Evolutionary conservation across 1,140 invertebrate species (phyloP).

Genomic region (Octopus sinensis): DNA sequence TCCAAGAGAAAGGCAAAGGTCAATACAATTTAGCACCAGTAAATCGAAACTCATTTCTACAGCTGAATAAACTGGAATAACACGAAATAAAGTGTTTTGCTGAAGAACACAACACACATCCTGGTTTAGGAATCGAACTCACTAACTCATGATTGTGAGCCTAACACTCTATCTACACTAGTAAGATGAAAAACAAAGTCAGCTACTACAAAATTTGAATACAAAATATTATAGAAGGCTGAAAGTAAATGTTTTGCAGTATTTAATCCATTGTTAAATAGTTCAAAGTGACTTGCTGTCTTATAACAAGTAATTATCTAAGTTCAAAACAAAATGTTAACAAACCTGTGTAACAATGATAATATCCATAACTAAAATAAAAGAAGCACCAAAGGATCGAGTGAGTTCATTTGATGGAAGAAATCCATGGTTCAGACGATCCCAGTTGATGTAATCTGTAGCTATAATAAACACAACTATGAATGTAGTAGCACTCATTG

Average conservation of each 20-base stretch:
- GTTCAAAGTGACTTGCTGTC: background rate
- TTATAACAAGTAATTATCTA: background rate
- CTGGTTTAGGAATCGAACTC: too few relatives aligned
- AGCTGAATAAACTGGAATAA: too few relatives aligned
- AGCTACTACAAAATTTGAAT: too few relatives aligned
- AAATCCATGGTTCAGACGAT: slow-evolving; percentile 61
- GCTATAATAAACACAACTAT: slow-evolving; percentile 62
- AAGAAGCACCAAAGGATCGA: slow-evolving; percentile 62
- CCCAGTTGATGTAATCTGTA: slow-evolving; percentile 63
- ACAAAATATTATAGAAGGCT: background rate
- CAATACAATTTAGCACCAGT: too few relatives aligned
- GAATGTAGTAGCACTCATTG: slow-evolving; percentile 55
- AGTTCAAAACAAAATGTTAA: too few relatives aligned
- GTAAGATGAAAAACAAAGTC: too few relatives aligned
- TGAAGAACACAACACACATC: too few relatives aligned
- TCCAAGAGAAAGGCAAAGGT: too few relatives aligned
- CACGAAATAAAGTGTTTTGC: too few relatives aligned
- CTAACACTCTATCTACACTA: too few relatives aligned
- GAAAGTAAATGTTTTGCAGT: background rate
- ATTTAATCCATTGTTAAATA: slow-evolving; percentile 5
- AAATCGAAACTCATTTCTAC: too few relatives aligned
- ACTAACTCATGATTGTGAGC: too few relatives aligned
- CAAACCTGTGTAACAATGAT: slow-evolving; percentile 63
- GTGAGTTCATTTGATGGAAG: slow-evolving; percentile 62
- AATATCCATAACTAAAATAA: slow-evolving; percentile 64